These are phyloP conservation scores for Ridgeia piscesae DNA, from an alignment of 1,140 invertebrate species.

Conservation along the genomic window DNA sequence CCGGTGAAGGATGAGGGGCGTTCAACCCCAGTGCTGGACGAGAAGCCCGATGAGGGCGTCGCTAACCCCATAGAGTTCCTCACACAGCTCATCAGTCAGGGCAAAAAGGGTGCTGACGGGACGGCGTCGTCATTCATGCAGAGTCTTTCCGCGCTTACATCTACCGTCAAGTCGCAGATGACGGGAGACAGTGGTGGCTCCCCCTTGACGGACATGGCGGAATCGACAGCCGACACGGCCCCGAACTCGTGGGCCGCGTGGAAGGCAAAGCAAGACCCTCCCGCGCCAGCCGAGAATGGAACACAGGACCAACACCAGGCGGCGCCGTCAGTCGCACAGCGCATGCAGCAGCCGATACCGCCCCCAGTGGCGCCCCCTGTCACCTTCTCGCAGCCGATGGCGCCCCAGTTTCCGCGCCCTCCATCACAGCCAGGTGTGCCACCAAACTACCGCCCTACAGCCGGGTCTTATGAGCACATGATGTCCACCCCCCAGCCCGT, in stretches of 20 bases:
- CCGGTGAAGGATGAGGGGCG: slow-evolving; percentile 31
- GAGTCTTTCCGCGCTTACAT: slow-evolving; percentile 40
- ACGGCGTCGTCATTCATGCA: slow-evolving; percentile 42
- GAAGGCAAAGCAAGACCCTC: background rate
- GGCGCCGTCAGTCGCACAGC: background rate
- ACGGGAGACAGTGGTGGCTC: background rate
- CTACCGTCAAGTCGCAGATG: slow-evolving; percentile 34
- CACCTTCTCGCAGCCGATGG: background rate
- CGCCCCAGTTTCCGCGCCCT: background rate
- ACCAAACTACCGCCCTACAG: background rate
- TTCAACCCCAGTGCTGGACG: slow-evolving; percentile 46
- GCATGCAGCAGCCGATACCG: background rate
- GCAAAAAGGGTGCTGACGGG: slow-evolving; percentile 35
- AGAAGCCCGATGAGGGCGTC: slow-evolving; percentile 38
- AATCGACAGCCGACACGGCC: background rate
- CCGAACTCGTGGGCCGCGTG: background rate
- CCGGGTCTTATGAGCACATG: background rate
- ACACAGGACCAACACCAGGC: background rate
- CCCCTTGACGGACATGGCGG: background rate
- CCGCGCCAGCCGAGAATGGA: background rate
- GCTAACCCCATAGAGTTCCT: slow-evolving; percentile 52
- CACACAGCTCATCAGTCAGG: slow-evolving; percentile 47
- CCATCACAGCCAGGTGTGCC: background rate
- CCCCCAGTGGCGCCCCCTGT: background rate
- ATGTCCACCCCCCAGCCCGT: background rate